phyloP scores from a whole-genome alignment of 1,140 invertebrate genomes.

The Sminthurinus signatus region DNA sequence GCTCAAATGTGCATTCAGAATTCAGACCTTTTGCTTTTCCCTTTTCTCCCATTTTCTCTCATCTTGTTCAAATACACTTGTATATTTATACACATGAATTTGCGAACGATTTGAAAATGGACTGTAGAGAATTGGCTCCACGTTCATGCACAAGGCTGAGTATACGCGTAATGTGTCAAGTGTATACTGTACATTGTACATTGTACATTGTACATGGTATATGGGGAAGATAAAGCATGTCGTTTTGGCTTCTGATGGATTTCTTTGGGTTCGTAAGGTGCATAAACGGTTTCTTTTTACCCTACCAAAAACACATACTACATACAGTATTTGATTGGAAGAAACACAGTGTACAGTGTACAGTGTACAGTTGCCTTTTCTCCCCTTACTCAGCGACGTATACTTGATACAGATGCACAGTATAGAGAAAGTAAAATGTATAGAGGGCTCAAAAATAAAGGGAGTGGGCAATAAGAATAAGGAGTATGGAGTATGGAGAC shows the following conservation, averaged over 20 bases:
- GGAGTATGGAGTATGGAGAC: not conserved
- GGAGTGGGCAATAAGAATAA: no score
- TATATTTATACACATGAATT: not conserved
- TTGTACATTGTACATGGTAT: no score
- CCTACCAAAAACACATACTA: not conserved
- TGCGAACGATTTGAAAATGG: no score
- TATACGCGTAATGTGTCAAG: not conserved
- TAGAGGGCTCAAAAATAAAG: no score
- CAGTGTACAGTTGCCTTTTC: no score
- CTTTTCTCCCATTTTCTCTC: not conserved
- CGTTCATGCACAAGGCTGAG: not conserved
- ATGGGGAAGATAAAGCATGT: constrained; percentile 6
- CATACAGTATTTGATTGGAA: not conserved
- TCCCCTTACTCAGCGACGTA: no score
- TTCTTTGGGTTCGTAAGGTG: not conserved
- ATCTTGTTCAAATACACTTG: not conserved
- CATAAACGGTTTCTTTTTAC: not conserved
- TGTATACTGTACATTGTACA: no score
- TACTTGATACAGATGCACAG: no score
- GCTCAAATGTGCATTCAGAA: no score
- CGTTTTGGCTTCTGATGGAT: not conserved
- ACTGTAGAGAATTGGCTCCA: not conserved
- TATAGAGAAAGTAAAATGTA: no score
- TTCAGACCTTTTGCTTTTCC: no score
- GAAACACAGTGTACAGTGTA: not conserved